Evolutionary conservation across 1,140 invertebrate genomes (phyloP).

Genomic region (Neodiprion lecontei): DNA sequence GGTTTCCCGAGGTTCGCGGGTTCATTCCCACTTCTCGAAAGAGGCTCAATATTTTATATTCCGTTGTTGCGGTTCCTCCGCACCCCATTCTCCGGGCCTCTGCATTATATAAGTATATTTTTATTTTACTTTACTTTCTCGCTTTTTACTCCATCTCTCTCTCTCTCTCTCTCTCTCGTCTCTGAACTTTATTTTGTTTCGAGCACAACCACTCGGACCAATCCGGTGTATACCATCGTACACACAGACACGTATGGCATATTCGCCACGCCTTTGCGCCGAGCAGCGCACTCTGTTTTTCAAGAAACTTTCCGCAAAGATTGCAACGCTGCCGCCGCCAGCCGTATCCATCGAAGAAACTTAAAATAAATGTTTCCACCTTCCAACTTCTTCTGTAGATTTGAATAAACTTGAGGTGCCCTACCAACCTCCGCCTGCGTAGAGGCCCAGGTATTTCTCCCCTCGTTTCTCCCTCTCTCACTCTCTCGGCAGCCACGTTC

Average conservation of each 20-base stretch:
- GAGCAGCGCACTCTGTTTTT: neutral
- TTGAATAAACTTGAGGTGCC: neutral
- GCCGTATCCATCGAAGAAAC: neutral
- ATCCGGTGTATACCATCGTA: too few relatives aligned
- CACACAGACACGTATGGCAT: neutral
- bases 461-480: too few relatives aligned
- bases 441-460: neutral
- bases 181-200: neutral
- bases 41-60: neutral
- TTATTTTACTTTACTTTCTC: neutral
- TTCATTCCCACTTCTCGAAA: too few relatives aligned
- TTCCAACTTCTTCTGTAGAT: neutral
- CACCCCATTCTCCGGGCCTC: too few relatives aligned
- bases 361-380: neutral
- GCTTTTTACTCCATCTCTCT: neutral
- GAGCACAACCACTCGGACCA: neutral
- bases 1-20: too few relatives aligned
- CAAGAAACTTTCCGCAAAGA: neutral
- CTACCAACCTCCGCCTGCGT: neutral
- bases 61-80: neutral
- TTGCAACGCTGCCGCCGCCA: neutral
- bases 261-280: neutral
- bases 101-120: neutral
- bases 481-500: too few relatives aligned
- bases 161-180: too few relatives aligned